phyloP scores from a whole-genome alignment of 2,888 invertebrate species.

The Stenurella melanura region DNA sequence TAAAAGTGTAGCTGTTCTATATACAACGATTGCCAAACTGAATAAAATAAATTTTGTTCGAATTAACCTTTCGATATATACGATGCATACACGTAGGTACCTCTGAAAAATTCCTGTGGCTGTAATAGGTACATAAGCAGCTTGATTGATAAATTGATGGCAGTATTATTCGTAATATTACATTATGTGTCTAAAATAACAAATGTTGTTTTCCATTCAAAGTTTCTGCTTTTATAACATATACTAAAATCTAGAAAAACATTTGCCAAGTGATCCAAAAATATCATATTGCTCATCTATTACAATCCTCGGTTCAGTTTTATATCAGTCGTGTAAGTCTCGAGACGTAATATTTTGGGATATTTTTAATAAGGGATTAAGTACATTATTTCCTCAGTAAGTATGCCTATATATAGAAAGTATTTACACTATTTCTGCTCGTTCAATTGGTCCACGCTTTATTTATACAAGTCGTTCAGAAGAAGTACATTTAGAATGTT shows the following conservation, averaged over 20 bases:
- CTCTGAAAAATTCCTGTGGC: background rate
- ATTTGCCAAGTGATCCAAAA: constrained; percentile 58
- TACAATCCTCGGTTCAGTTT: constrained; percentile 52
- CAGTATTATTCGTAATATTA: background rate
- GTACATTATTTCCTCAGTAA: background rate
- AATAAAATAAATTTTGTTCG: too few relatives aligned
- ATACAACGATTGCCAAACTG: too few relatives aligned
- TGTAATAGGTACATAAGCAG: background rate
- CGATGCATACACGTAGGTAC: background rate
- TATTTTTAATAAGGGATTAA: constrained; percentile 9
- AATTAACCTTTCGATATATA: too few relatives aligned
- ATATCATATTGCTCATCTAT: constrained; percentile 55
- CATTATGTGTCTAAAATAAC: background rate
- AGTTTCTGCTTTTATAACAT: constrained; percentile 22
- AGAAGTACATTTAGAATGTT: constrained; percentile 4
- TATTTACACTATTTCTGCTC: constrained; percentile 6
- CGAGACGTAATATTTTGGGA: constrained; percentile 13
- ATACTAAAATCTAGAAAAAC: constrained; percentile 53
- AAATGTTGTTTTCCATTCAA: constrained; percentile 5
- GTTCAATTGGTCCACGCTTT: constrained; percentile 5
- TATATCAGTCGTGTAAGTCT: constrained; percentile 41
- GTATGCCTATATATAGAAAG: background rate
- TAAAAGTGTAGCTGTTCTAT: too few relatives aligned
- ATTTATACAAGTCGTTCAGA: constrained; percentile 4
- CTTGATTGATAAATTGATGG: background rate